Evolutionary conservation across 2,797 vertebrate genomes (phyloP).

Genomic region (Denticeps clupeoides): DNA sequence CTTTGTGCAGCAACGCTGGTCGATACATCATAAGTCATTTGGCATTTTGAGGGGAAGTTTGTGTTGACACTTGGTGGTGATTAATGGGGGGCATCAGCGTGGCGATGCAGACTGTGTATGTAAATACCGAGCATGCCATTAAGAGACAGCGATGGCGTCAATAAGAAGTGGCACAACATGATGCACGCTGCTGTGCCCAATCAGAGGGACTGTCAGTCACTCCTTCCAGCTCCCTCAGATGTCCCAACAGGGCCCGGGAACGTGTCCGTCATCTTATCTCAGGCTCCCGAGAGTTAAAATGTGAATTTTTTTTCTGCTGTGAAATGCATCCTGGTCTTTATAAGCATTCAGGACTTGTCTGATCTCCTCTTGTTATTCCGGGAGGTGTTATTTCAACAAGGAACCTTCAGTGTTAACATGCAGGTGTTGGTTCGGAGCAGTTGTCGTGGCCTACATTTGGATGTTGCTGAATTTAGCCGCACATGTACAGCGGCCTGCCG

Average conservation of each 20-base stretch:
- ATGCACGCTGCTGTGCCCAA: constrained; percentile 53
- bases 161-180: constrained; percentile 55
- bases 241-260: background rate
- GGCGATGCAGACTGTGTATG: constrained; percentile 24
- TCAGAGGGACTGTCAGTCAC: constrained; percentile 54
- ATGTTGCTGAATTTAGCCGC: constrained; percentile 10
- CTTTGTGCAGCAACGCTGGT: constrained; percentile 19
- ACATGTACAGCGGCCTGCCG: constrained; percentile 12
- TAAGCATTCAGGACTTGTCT: too few relatives aligned
- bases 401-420: too few relatives aligned
- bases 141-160: constrained; percentile 46
- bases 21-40: constrained; percentile 26
- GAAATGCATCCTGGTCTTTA: too few relatives aligned
- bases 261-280: background rate
- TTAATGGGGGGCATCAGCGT: constrained; percentile 47
- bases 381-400: too few relatives aligned
- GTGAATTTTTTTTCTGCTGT: too few relatives aligned
- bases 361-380: too few relatives aligned
- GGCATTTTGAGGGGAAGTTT: constrained; percentile 32
- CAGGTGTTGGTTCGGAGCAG: constrained; percentile 12
- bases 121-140: constrained; percentile 39
- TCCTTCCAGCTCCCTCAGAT: constrained; percentile 19
- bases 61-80: constrained; percentile 43
- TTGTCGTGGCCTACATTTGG: constrained; percentile 6
- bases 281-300: too few relatives aligned